phyloP scores from a whole-genome alignment of 2,888 invertebrate species.

The Dione vanillae region DNA sequence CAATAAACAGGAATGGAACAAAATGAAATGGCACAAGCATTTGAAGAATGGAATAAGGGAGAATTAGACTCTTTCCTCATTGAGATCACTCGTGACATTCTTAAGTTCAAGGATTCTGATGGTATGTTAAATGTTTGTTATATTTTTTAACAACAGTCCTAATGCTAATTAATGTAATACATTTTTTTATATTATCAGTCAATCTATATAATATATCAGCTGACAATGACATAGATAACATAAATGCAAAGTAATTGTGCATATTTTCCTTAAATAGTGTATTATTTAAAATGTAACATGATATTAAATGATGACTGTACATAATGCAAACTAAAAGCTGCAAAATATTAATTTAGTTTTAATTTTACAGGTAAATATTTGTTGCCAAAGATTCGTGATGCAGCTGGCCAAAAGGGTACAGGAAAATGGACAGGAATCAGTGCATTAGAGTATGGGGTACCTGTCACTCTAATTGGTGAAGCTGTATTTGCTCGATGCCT shows the following conservation, averaged over 20 bases:
- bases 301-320: background rate
- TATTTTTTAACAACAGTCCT: no score
- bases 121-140: slow-evolving; percentile 73
- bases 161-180: background rate
- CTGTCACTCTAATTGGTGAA: slow-evolving; percentile 99
- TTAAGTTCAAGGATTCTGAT: slow-evolving; percentile 93
- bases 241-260: slow-evolving; percentile 6
- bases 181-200: background rate
- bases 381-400: slow-evolving; percentile 96
- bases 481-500: slow-evolving; percentile 98
- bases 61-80: slow-evolving; percentile 98
- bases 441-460: slow-evolving; percentile 97
- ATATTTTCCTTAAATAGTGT: slow-evolving; percentile 2
- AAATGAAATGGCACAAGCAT: slow-evolving; percentile 92
- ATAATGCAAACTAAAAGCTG: background rate
- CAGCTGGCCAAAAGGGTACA: slow-evolving; percentile 99
- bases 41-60: slow-evolving; percentile 97
- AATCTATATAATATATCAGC: background rate
- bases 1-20: slow-evolving; percentile 84
- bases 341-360: background rate
- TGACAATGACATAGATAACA: background rate
- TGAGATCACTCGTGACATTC: slow-evolving; percentile 98
- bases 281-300: background rate
- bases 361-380: slow-evolving; percentile 85
- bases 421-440: slow-evolving; percentile 99